Conservation (phyloP, 2,888 invertebrate genomes). For the Choristoneura rosaceana region DNA sequence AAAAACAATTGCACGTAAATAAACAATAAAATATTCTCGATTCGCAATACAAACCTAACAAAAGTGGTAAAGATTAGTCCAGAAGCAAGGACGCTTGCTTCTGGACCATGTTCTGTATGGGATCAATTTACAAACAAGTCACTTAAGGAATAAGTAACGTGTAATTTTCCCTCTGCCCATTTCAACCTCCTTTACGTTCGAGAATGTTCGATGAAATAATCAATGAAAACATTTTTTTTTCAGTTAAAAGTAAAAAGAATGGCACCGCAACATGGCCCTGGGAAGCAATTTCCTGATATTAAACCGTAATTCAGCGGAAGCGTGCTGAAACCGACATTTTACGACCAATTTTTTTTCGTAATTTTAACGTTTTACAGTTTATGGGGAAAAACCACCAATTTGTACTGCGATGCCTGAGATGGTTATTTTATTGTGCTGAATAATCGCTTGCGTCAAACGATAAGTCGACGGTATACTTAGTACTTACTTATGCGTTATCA, state of each 20-base stretch:
- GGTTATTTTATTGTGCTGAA: neutral
- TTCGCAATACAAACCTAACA: too few relatives aligned
- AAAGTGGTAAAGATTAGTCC: too few relatives aligned
- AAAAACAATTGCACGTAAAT: too few relatives aligned
- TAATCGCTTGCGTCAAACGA: neutral
- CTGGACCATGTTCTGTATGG: too few relatives aligned
- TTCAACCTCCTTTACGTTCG: neutral
- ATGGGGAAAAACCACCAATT: neutral
- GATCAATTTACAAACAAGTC: too few relatives aligned
- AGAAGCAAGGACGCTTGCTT: too few relatives aligned
- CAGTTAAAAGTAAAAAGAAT: slow-evolving; percentile 28
- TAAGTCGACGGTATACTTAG: neutral
- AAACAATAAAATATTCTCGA: too few relatives aligned
- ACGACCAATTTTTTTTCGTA: slow-evolving; percentile 40
- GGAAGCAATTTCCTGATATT: slow-evolving; percentile 52
- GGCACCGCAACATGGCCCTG: slow-evolving; percentile 41
- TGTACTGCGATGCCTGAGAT: neutral
- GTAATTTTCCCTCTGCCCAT: too few relatives aligned
- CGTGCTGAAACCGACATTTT: slow-evolving; percentile 43
- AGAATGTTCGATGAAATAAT: slow-evolving; percentile 1
- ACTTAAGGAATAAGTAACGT: too few relatives aligned
- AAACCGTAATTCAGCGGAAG: slow-evolving; percentile 50
- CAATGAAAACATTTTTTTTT: slow-evolving; percentile 13
- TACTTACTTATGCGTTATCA: too few relatives aligned
- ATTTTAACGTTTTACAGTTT: slow-evolving; percentile 37